Conservation (phyloP, 2,113 vertebrate genomes). For the Charadrius vociferus region DNA sequence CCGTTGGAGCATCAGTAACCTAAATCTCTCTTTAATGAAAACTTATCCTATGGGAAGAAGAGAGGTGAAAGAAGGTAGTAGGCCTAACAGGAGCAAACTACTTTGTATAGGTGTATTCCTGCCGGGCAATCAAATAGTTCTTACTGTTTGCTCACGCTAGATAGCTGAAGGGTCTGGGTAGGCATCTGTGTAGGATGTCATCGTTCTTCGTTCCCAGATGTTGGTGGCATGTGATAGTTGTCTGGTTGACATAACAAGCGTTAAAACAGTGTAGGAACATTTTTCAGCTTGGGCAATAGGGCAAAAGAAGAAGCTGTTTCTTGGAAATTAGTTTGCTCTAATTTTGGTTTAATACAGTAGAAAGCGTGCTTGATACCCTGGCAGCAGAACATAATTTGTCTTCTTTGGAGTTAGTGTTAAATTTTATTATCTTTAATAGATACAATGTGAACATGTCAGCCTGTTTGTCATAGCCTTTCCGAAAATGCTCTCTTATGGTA, state of each 20-base stretch:
- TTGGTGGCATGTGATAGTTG: not conserved
- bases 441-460: conserved; percentile 73
- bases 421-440: conserved; percentile 80
- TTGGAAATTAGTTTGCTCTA: conserved; percentile 27
- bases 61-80: not conserved
- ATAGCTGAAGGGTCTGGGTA: not conserved
- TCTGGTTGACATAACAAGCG: not conserved
- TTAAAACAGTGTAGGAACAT: not conserved
- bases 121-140: not conserved
- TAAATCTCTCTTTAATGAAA: not conserved
- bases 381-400: conserved; percentile 8
- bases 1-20: not conserved
- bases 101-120: not conserved
- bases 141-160: not conserved
- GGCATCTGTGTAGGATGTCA: not conserved
- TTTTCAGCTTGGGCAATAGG: not conserved
- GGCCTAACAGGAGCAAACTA: not conserved
- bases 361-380: conserved; percentile 15
- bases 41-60: not conserved
- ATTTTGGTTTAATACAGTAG: conserved; percentile 52
- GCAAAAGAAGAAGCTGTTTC: not conserved
- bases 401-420: conserved; percentile 62
- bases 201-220: not conserved
- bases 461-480: conserved; percentile 75
- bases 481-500: conserved; percentile 77